Base-by-base conservation (phyloP, 2,888 invertebrate species). In the Agriotes lineatus region DNA sequence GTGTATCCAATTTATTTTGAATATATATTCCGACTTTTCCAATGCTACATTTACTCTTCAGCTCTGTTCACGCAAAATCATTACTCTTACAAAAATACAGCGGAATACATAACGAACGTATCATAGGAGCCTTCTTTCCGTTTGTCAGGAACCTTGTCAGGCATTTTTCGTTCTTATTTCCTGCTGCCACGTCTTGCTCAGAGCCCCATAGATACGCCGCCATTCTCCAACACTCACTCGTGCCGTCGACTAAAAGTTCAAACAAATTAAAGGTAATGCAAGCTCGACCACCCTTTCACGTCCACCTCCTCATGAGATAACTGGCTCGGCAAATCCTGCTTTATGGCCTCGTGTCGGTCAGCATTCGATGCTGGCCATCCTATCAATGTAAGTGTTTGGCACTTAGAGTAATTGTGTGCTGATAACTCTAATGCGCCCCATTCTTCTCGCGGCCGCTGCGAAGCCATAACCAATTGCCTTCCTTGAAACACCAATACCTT, bases 341-440 rank as follows among this genome's bases (percentile, higher is more conserved):
- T 30, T 45, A 45, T 18, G 30, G 45, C 59, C 44, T 12, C 44
- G 44, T 59, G 42, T 59, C 45, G 33, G 30, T 30, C 45, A 45
- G 30, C 30, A 33, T 42, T 44, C 18, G n/a, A 39, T n/a, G 25
- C 25, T 42, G 42, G 42, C 58, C 58, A 16, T 59, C 30, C 61
- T 61, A 61, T 61, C 48, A 61, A 61, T 37, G 50, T 50, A 61
- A 61, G 61, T 61, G 61, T 61, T 61, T 12, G 33, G 61, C 61
- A 61, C 61, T 61, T 61, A 37, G 48, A 18, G 61, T 61, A 61
- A 61, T 61, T 61, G 61, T 50, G 50, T 61, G 61, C 22, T 37
- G 35, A 48, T 48, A 61, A 61, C 48, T 14, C 50, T 50, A 50
- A 61, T 61, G 19, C 20, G 18, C 16, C 45, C 37, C 14, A 18